Base-by-base conservation (phyloP, 2,797 vertebrate genomes). In the Cossypha polioptera region DNA sequence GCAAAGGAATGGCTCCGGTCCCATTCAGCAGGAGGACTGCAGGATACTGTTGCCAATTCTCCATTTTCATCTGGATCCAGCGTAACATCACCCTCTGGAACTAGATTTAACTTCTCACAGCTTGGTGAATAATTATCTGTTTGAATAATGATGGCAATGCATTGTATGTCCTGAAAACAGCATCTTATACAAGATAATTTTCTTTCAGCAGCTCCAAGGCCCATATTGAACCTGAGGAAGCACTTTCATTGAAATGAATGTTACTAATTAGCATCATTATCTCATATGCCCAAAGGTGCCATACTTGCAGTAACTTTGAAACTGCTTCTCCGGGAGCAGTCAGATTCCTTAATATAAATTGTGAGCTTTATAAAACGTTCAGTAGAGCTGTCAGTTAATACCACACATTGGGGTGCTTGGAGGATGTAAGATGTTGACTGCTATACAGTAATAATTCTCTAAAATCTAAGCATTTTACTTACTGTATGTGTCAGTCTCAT, bases 1-100 rank as follows among this genome's bases (percentile, higher is more conserved):
- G 98, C 98, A 12, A 99, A 99, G 86, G 99, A 99, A 96, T 99
- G 99, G 99, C 98, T 99, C n/a, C 98, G 99, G 74, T 99, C 99
- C 40, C 98, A 99, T 95, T 99, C 99, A 38, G 98, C 99, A 28
- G 98, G 99, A 18, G 99, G 99, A 21, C 98, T 99, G 67, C 99
- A 99, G 98, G 99, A 99, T 65, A 98, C 99, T 0, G 98, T 97
- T 81, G 98, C 98, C 92, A 99, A 98, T 97, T 99, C 99, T 9
- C 99, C 99, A 1, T 99, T 99, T 96, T 99, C 99, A 28, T 99
- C 99, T 4, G 98, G 99, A 59, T 99, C 99, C 97, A 99, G 99
- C 85, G 95, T 99, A 67, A 99, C 99, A 38, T 99, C 99, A 14
- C 99, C 99, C 35, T 99, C 99, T 2, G 99, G 99, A 71, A 99